Base-by-base conservation (phyloP, 2,797 vertebrate species). In the Aselliscus stoliczkanus region DNA sequence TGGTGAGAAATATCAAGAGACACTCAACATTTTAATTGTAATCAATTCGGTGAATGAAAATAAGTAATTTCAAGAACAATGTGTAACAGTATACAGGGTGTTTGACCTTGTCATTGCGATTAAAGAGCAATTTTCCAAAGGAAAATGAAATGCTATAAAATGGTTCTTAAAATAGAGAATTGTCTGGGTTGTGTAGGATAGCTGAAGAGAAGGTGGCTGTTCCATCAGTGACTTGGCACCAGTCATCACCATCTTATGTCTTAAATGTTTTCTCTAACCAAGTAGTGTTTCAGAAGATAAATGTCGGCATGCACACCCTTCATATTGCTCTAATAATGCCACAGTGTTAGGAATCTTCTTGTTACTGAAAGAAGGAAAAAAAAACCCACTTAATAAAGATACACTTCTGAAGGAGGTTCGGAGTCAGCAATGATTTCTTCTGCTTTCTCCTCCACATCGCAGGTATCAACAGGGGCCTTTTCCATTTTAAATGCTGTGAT, bases 401-500 rank as follows among this genome's bases (percentile, higher is more conserved):
- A 99, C 99, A 87, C 94, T 86, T 98, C 98, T 69, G 98, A 91
- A 5, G 99, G 98, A 64, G 98, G 98, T 13, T 99, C 99, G 0
- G 98, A 98, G 60, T 98, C 98, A n/a, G 98, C 94, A 4, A 99
- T 97, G 83, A 99, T 99, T 93, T 99, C 98, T 52, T 98, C 98
- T 42, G 99, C 99, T 92, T 97, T 98, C 18, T 99, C 98, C 29
- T 98, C 98, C 64, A 99, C 98, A 0, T 98, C 98, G 0, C 96
- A 98, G 89, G 98, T 99, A 95, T 99, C 99, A 20, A 99, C 97
- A 3, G 98, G 89, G 12, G 99, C 98, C 56, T 99, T 98, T 0
- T 99, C 99, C 96, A 98, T 99, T 98, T 99, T 99, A 98, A 99
- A 98, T 13, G 99, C 98, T 17, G 99, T 99, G 98, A 99, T 99